Base-by-base conservation (phyloP, 2,797 vertebrate genomes). In the Alcedo atthis region DNA sequence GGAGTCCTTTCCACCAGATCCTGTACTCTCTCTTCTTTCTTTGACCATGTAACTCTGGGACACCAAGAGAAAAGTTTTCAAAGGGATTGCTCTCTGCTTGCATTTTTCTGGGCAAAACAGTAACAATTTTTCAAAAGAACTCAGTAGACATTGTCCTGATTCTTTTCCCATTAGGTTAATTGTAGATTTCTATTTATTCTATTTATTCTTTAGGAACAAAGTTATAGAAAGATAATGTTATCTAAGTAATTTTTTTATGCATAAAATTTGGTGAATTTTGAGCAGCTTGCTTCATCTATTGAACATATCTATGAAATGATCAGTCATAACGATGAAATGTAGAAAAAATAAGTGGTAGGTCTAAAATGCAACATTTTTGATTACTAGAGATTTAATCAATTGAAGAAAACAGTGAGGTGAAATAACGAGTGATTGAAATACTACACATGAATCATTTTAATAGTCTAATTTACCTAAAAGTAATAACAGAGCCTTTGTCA, bases 381-480 rank as follows among this genome's bases (percentile, higher is more conserved):
- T 78, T 85, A 76, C 8, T 74, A 48, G n/a, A 87, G 59, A 78
- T 85, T 76, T 92, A 92, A 87, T 87, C 54, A 81, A 59, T 90
- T 69, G 66, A 81, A 82, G 76, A 84, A 93, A 93, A 95, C 4
- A 80, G 26, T 2, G 17, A 87, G 25, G 43, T 33, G 87, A 90
- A 87, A 86, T 81, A 89, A 88, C 20, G 26, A 84, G n/a, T 74
- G 59, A 79, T 79, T 89, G 77, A 91, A 87, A 79, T 83, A 83
- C 21, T 43, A 49, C 32, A 64, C 42, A 64, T 25, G 37, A 88
- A 84, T 91, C 4, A 57, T 84, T 85, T 81, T 85, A 84, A 81
- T 86, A 67, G 37, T 42, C 67, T 87, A 92, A 85, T 74, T 91
- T 93, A 73, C 33, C 43, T 64, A 64, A 63, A 85, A 84, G 40